Evolutionary conservation across 2,113 vertebrate species (phyloP), one percentile per base, ranked within the genome.

Genomic region (Tetrax tetrax): DNA sequence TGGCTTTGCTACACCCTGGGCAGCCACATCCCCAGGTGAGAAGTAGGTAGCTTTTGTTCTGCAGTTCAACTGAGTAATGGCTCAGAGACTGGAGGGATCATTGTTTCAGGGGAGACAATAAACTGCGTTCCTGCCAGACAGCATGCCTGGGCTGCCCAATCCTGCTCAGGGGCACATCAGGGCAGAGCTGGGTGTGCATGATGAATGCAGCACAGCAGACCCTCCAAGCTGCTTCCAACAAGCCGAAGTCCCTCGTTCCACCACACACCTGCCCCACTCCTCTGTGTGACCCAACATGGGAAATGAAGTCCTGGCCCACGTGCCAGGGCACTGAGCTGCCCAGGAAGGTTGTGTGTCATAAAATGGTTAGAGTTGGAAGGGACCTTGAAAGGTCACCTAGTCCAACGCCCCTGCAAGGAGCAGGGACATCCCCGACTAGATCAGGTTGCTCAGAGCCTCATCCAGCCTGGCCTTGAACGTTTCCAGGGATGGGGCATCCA

Each of bases 241-340:
- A 2, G 2, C 17, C 57, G 0, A 9, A 25, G 25, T 2, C 41
- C 14, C 48, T 1, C 0, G 33, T 57, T 45, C 31, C 41, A 20
- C 45, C 56, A 10, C 28, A 12, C 43, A 6, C 65, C n/a, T 11
- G 22, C 18, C 56, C 71, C 1, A 2, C n/a, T n/a, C 69, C 77
- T 21, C 48, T 3, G 31, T 2, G 35, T 6, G 33, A 27, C 29
- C 38, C 60, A 16, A 4, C 43, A 8, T 0, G 3, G 28, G 45
- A 12, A 27, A 7, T 37, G 13, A 10, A 38, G 37, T 5, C 47
- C 50, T 8, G 59, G 25, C n/a, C 8, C 14, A 2, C 0, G 1
- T 6, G 35, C 28, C 24, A 10, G 37, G 12, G 21, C 2, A 29
- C 53, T 3, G 53, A 11, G 51, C 54, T 15, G 43, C 29, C 45